phyloP scores from a whole-genome alignment of 2,888 invertebrate species.

The Ectemnius cavifrons region DNA sequence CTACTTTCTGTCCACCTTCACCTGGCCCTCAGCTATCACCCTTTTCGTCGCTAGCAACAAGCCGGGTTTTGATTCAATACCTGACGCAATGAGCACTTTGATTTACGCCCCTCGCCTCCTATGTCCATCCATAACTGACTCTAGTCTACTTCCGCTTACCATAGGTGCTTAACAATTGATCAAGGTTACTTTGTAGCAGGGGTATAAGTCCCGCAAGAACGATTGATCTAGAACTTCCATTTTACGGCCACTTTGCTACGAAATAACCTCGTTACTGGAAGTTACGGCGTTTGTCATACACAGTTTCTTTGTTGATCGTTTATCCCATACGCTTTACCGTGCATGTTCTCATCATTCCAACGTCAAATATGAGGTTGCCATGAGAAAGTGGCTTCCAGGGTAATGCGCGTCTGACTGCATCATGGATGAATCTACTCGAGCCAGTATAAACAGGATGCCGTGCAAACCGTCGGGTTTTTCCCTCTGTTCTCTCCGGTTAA shows the following conservation, averaged over 20 bases:
- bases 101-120: slow-evolving; percentile 17
- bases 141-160: neutral
- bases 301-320: neutral
- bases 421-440: neutral
- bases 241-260: slow-evolving; percentile 8
- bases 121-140: slow-evolving; percentile 7
- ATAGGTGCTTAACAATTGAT: slow-evolving; percentile 54
- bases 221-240: slow-evolving; percentile 46
- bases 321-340: neutral
- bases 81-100: slow-evolving; percentile 37
- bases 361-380: neutral
- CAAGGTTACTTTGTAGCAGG: slow-evolving; percentile 49
- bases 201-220: slow-evolving; percentile 29
- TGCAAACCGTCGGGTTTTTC: neutral
- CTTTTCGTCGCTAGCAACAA: slow-evolving; percentile 35
- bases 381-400: neutral
- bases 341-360: neutral
- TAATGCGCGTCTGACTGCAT: slow-evolving; percentile 1
- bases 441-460: neutral
- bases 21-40: slow-evolving; percentile 18
- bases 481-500: neutral
- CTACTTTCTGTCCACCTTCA: slow-evolving; percentile 20
- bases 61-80: slow-evolving; percentile 42
- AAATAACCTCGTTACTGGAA: slow-evolving; percentile 17
- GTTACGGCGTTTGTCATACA: neutral